Conservation (phyloP, 2,797 vertebrate genomes). For the Rhinoraja longicauda region DNA sequence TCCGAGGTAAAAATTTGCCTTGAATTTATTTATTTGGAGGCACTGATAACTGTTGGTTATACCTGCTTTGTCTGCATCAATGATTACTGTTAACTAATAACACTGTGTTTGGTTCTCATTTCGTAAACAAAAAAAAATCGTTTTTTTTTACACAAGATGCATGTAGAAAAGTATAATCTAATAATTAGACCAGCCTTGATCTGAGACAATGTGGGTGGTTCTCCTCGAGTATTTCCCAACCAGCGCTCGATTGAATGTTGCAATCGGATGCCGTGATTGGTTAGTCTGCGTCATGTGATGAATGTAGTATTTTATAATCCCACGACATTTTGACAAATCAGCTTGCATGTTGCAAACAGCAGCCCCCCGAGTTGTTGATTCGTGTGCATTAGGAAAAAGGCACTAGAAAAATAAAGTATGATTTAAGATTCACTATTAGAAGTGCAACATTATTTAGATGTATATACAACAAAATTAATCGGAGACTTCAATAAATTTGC, state of each 20-base stretch:
- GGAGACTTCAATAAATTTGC: background rate
- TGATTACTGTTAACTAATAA: background rate
- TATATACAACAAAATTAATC: too few relatives aligned
- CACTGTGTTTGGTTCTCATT: background rate
- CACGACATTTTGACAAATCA: slow-evolving; percentile 26
- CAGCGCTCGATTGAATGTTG: background rate
- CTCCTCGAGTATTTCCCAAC: background rate
- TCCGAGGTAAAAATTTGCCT: background rate
- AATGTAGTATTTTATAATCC: background rate
- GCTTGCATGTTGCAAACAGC: background rate
- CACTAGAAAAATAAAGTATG: background rate
- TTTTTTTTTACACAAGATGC: background rate
- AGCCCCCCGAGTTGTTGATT: background rate
- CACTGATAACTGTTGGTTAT: background rate
- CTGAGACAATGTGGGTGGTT: background rate
- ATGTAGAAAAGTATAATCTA: background rate
- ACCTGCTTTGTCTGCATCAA: background rate
- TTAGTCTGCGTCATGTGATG: slow-evolving; percentile 5
- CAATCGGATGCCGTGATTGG: background rate
- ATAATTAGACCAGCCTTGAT: slow-evolving; percentile 4
- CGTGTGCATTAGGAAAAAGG: background rate
- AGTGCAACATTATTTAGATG: background rate
- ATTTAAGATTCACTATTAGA: background rate
- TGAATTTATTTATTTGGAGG: background rate
- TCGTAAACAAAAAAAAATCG: background rate